Base-by-base conservation (phyloP, 1,140 invertebrate species). In the Nephotettix cincticeps region DNA sequence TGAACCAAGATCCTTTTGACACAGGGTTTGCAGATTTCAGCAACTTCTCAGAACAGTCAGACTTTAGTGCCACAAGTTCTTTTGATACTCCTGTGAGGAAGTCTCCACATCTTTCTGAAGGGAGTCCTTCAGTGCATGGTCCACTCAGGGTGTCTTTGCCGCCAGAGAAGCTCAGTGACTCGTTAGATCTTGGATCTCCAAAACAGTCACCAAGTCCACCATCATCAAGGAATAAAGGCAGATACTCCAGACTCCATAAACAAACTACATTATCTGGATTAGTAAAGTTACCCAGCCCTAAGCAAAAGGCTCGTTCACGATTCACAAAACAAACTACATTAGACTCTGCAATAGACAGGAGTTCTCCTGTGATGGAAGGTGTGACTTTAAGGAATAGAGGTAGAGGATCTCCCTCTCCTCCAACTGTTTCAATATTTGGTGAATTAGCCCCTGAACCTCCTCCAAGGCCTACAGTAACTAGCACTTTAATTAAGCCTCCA, bases 371-470 rank as follows among this genome's bases (percentile, higher is more conserved):
- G 43, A 71, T 75, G 68, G 76, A 72, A 61, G 74, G 70, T 17
- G 64, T 76, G 6, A 75, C 71, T 13, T 69, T 76, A 32, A 69
- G 68, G 32, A 74, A 69, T 45, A 68, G 69, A 58, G 23, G 58
- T 51, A 27, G 64, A 23, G 65, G 47, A 23, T 72, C 72, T 19
- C 70, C 73, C n/a, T 75, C 76, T 54, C 69, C 72, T 28, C 61
- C 75, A 13, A 67, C 45, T 40, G 40, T 43, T 2, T 58, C 45
- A 29, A 27, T 72, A 36, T 27, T 45, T 58, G 80, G 81, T 78
- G 85, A 83, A 75, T 81, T 81, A 74, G 87, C 87, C 21, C 91
- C 90, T 0, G 87, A 91, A 80, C 88, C 88, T 25, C 91, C 90
- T 14, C 90, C 90, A 1, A 80, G 91, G 64, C 89, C 87, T 0